Conservation (phyloP, 2,113 vertebrate genomes). For the Strigops habroptila region DNA sequence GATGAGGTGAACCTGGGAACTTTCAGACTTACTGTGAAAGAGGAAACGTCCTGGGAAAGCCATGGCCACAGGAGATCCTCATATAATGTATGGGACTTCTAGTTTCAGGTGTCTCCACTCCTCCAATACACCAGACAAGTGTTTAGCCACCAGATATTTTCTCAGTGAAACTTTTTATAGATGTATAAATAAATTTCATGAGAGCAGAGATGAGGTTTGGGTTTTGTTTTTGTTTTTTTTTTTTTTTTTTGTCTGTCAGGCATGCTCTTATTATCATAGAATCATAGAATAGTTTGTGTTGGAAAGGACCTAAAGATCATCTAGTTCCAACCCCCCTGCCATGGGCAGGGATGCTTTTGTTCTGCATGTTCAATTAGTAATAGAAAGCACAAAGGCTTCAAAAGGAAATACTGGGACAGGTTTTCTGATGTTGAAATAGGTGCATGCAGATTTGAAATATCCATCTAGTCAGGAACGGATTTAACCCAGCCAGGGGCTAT, state of each 20-base stretch:
- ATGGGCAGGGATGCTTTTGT: not conserved
- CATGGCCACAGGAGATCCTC: rapidly evolving
- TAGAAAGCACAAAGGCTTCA: not conserved
- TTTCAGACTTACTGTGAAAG: not conserved
- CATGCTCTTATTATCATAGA: not conserved
- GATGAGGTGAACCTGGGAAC: not conserved
- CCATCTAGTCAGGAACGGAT: not conserved
- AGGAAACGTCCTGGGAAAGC: not conserved
- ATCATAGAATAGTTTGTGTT: not conserved
- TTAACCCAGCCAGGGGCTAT: not conserved
- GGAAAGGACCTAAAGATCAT: not conserved
- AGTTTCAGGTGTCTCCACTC: not conserved
- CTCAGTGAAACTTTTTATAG: not conserved
- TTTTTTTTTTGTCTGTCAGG: not conserved
- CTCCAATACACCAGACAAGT: not conserved
- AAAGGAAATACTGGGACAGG: not conserved
- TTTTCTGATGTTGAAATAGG: not conserved
- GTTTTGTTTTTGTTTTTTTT: too few relatives aligned
- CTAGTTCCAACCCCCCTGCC: not conserved
- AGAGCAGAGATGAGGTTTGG: not conserved
- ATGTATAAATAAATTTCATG: not conserved
- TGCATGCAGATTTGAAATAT: not conserved
- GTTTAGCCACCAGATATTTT: not conserved
- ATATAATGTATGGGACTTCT: not conserved
- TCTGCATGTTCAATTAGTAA: not conserved